Evolutionary conservation across 2,888 invertebrate genomes (phyloP), one percentile per base, ranked within the genome.

Genomic region (Dexiosoma caninum): DNA sequence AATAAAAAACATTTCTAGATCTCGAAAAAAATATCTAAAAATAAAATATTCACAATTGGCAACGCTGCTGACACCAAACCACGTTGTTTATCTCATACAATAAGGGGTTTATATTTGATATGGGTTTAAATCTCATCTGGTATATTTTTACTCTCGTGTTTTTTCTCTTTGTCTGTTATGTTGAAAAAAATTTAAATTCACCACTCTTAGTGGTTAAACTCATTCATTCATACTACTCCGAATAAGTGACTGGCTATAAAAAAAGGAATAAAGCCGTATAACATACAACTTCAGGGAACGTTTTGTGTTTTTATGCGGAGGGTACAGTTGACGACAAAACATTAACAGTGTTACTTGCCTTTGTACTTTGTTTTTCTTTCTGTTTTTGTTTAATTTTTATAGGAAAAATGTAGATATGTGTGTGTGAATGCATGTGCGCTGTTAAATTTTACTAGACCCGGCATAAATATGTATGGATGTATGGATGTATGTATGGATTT

Each of bases 291-390:
- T 76, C 74, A 81, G 76, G 76, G 78, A 81, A 75, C 70, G 67
- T 79, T 66, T 78, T 51, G 35, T 75, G 69, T 81, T 66, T 78
- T 64, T 75, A 75, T 67, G 70, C 79, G 64, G 76, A 83, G 76
- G 78, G 87, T 87, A 87, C 87, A 87, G 87, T 87, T 86, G 87
- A 83, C 85, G 84, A 86, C 87, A 87, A 87, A 87, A 87, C 87
- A 87, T 62, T 77, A 71, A 82, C 82, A 66, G 69, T 51, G 74
- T 59, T 72, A 71, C 57, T 71, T 70, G 67, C 71, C 84, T 83
- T 55, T 66, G 83, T 74, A 49, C 64, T 60, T 53, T 60, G 14
- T 60, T 67, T 46, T 69, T 37, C 27, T 30, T 66, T 32, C 35
- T 42, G 62, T 44, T 53, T 42, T 40, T 71, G 55, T 51, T 44